phyloP scores from a whole-genome alignment of 2,797 vertebrate genomes.

The Gymnoscopelus braueri region DNA sequence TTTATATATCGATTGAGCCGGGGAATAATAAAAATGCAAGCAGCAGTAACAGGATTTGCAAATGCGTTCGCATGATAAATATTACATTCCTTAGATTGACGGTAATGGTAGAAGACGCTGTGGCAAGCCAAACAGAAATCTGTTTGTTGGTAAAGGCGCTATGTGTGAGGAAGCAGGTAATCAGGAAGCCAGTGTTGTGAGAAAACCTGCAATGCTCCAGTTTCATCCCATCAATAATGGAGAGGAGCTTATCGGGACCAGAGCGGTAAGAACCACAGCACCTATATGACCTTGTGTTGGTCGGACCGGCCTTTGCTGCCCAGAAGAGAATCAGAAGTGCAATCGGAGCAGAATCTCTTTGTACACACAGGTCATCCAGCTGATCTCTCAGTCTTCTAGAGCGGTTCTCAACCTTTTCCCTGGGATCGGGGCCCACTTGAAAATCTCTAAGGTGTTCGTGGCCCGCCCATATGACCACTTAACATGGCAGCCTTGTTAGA shows the following conservation, averaged over 20 bases:
- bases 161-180: neutral
- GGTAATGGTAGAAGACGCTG: no score
- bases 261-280: conserved; percentile 17
- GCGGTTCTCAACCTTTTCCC: neutral
- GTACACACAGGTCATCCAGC: neutral
- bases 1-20: no score
- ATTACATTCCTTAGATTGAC: no score
- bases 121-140: no score
- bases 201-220: conserved; percentile 37
- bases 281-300: conserved; percentile 19
- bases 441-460: no score
- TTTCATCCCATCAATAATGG: conserved; percentile 58
- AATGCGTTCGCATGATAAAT: no score
- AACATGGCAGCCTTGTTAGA: no score
- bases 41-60: no score
- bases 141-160: neutral
- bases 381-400: no score
- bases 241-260: conserved; percentile 18
- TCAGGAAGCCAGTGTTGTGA: conserved; percentile 40
- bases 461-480: no score
- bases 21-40: no score
- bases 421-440: no score
- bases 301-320: neutral
- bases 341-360: conserved; percentile 11
- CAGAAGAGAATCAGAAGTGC: neutral